Conservation (phyloP, 1,140 invertebrate genomes). For the Pogonognathellus flavescens region DNA sequence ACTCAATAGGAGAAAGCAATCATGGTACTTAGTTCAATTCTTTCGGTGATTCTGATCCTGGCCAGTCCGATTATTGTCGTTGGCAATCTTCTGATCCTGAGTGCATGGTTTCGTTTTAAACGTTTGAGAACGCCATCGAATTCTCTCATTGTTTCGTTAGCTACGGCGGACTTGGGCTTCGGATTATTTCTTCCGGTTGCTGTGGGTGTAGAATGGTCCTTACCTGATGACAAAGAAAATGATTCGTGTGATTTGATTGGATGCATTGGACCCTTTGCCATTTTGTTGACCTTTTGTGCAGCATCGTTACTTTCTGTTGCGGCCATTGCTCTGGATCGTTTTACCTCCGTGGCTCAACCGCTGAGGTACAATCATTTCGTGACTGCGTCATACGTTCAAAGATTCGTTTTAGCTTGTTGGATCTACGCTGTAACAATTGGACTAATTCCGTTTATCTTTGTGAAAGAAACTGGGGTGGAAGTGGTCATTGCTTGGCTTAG, state of each 20-base stretch:
- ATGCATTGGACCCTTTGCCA: slow-evolving; percentile 76
- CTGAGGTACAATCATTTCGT: slow-evolving; percentile 71
- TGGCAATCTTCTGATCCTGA: slow-evolving; percentile 74
- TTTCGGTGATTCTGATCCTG: slow-evolving; percentile 11
- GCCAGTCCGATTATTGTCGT: slow-evolving; percentile 72
- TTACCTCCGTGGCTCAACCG: slow-evolving; percentile 77
- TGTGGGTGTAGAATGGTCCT: slow-evolving; percentile 75
- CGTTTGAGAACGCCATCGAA: slow-evolving; percentile 78
- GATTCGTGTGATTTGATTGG: slow-evolving; percentile 61
- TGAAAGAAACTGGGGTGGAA: slow-evolving; percentile 32
- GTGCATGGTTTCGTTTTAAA: slow-evolving; percentile 76
- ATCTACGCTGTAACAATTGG: slow-evolving; percentile 63
- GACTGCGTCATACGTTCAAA: slow-evolving; percentile 65
- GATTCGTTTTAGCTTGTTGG: slow-evolving; percentile 65
- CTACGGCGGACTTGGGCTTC: slow-evolving; percentile 81
- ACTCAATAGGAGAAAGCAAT: not conserved
- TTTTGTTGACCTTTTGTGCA: slow-evolving; percentile 76
- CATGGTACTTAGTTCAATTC: slow-evolving; percentile 18
- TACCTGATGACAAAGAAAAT: slow-evolving; percentile 68
- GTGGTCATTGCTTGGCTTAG: slow-evolving; percentile 54
- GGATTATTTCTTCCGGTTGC: slow-evolving; percentile 81
- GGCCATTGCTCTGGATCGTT: slow-evolving; percentile 77
- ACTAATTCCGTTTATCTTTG: slow-evolving; percentile 22
- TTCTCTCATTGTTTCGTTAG: slow-evolving; percentile 80
- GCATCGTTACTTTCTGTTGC: slow-evolving; percentile 77